Evolutionary conservation across 2,113 vertebrate species (phyloP).

Genomic region (Antennarius striatus): DNA sequence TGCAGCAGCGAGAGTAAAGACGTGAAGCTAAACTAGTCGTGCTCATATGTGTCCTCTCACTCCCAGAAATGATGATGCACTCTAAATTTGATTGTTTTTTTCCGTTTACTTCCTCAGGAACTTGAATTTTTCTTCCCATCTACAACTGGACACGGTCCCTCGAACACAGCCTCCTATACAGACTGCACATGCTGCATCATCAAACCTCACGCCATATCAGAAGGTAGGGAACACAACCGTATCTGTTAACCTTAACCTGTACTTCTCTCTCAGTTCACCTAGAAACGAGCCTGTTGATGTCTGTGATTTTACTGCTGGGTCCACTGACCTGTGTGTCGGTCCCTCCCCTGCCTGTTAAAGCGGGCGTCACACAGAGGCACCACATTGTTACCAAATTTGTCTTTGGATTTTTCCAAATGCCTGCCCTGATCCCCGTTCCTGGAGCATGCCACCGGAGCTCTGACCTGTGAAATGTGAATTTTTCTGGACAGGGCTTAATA

Average conservation of each 20-base stretch:
- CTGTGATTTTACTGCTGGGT: not conserved
- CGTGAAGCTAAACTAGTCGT: not conserved
- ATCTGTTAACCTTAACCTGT: not conserved
- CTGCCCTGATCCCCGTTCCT: conserved; percentile 68
- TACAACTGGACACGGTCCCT: conserved; percentile 84
- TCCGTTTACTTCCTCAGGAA: conserved; percentile 79
- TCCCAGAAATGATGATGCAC: not conserved
- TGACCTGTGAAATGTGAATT: conserved; percentile 80
- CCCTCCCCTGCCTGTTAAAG: conserved; percentile 12
- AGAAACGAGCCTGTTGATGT: too few relatives aligned
- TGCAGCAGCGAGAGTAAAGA: conserved; percentile 89
- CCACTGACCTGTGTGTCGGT: not conserved
- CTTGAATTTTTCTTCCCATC: conserved; percentile 96
- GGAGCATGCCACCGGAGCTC: conserved; percentile 69
- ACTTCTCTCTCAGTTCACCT: too few relatives aligned
- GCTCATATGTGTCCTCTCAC: not conserved
- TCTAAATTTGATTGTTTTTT: not conserved
- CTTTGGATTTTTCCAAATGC: conserved; percentile 76
- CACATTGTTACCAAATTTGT: conserved; percentile 48
- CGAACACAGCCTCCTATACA: conserved; percentile 85
- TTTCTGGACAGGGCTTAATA: conserved; percentile 58
- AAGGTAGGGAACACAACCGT: conserved; percentile 75
- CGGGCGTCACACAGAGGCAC: conserved; percentile 44
- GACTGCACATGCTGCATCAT: conserved; percentile 91
- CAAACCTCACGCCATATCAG: conserved; percentile 90